Percentiles rank a stretch among this genome's conserved stretches.
These are phyloP conservation scores for Anagyrus pseudococci DNA, from an alignment of 2,888 invertebrate species.

Conservation along the genomic window DNA sequence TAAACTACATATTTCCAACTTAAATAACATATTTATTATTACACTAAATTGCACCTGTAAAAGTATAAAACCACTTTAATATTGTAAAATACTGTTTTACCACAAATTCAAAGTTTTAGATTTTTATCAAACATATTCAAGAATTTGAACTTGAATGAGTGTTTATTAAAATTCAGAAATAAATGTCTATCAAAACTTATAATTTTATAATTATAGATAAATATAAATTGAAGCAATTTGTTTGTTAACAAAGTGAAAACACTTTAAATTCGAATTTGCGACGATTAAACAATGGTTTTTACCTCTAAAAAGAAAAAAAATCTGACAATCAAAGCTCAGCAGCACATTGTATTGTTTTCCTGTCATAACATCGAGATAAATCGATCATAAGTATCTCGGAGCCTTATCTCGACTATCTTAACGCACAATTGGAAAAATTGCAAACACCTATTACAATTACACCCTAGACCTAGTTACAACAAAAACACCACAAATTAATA, in stretches of 20 bases:
- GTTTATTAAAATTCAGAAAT: too few species aligned
- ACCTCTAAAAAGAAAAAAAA: background rate
- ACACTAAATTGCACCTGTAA: slow-evolving; percentile 12
- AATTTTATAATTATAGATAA: background rate
- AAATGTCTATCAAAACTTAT: background rate
- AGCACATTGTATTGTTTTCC: background rate
- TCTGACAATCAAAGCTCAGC: background rate
- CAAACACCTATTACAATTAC: too few species aligned
- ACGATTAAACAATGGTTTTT: background rate
- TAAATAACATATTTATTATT: slow-evolving; percentile 20
- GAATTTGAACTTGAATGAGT: too few species aligned
- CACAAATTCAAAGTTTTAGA: too few species aligned
- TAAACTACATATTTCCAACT: slow-evolving; percentile 5
- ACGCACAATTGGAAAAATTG: too few species aligned
- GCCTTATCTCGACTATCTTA: too few species aligned
- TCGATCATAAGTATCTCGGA: slow-evolving; percentile 13
- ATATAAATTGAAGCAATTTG: background rate
- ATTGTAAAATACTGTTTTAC: slow-evolving; percentile 6
- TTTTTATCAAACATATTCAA: too few species aligned
- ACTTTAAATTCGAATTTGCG: background rate
- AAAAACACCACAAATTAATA: too few species aligned
- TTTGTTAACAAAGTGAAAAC: background rate
- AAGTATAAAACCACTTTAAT: background rate
- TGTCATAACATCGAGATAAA: slow-evolving; percentile 2
- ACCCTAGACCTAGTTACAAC: too few species aligned